Evolutionary conservation across 2,888 invertebrate genomes (phyloP), one percentile per base, ranked within the genome.

Genomic region (Ephialtes manifestator): DNA sequence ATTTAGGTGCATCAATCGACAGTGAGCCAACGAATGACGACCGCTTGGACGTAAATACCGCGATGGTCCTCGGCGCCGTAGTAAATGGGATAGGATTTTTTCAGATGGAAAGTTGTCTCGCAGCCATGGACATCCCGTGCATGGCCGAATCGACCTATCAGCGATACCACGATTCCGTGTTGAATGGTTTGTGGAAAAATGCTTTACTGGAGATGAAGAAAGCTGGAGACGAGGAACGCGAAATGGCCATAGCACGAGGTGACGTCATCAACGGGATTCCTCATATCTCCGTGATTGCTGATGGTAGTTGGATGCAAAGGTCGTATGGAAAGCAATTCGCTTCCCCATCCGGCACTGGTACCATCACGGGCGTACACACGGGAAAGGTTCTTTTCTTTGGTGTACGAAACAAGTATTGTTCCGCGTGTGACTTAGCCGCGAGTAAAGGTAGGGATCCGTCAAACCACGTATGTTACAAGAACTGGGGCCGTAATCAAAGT

Each of bases 201-300:
- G 68, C 68, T 5, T 24, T 46, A 13, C 48, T 51, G 0, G 70
- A 70, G 24, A 70, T 70, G 48, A 48, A 63, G 24, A 63, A 63
- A 48, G 74, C 70, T 28, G 70, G 53, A 53, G 70, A 53, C 15
- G 35, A 35, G 53, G 70, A 71, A 71, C 51, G 48, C 43, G 5
- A 48, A 48, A 10, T 74, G 43, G 74, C 74, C 13, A 74, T 74
- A n/a, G 72, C 55, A 24, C n/a, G n/a, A n/a, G n/a, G n/a, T n/a
- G n/a, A n/a, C n/a, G n/a, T n/a, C n/a, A n/a, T n/a, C n/a, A n/a
- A n/a, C n/a, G n/a, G n/a, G n/a, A n/a, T n/a, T n/a, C n/a, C n/a
- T n/a, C n/a, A n/a, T n/a, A n/a, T n/a, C n/a, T n/a, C n/a, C n/a
- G n/a, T n/a, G n/a, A n/a, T n/a, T n/a, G n/a, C n/a, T n/a, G n/a